phyloP scores from a whole-genome alignment of 2,113 vertebrate species.

The Myodes glareolus region DNA sequence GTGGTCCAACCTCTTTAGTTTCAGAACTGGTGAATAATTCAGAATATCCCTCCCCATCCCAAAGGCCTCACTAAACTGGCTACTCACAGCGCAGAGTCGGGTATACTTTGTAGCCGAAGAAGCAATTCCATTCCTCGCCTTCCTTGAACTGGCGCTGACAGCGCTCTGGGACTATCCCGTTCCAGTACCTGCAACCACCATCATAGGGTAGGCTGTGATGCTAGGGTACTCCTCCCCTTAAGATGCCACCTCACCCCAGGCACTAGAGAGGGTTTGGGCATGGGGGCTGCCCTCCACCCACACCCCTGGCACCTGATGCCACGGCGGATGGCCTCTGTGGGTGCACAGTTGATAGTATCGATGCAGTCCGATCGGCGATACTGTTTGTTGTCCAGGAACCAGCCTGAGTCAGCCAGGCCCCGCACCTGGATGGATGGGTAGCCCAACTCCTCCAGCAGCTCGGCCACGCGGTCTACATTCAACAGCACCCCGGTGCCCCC shows the following conservation, averaged over 20 bases:
- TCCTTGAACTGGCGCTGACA: conserved; percentile 92
- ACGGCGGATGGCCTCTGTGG: conserved; percentile 96
- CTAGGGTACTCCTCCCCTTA: not conserved
- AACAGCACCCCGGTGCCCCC: conserved; percentile 97
- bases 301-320: conserved; percentile 91
- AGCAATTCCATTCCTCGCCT: conserved; percentile 99
- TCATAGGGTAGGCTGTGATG: not conserved
- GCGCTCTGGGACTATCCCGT: conserved; percentile 93
- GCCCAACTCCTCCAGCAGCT: conserved; percentile 93
- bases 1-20: not conserved
- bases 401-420: conserved; percentile 96
- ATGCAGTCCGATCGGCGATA: conserved; percentile 94
- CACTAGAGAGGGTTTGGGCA: rapidly evolving
- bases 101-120: conserved; percentile 98
- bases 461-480: conserved; percentile 95
- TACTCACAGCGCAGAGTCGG: conserved; percentile 96
- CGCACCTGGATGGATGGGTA: conserved; percentile 94
- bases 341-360: conserved; percentile 92
- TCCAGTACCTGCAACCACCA: conserved; percentile 93
- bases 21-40: not conserved
- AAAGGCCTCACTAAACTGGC: rapidly evolving
- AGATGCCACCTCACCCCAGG: not conserved
- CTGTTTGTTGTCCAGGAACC: conserved; percentile 99
- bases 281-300: not conserved
- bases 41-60: not conserved